Base-by-base conservation (phyloP, 2,888 invertebrate species). In the Falcaria lacertinaria region DNA sequence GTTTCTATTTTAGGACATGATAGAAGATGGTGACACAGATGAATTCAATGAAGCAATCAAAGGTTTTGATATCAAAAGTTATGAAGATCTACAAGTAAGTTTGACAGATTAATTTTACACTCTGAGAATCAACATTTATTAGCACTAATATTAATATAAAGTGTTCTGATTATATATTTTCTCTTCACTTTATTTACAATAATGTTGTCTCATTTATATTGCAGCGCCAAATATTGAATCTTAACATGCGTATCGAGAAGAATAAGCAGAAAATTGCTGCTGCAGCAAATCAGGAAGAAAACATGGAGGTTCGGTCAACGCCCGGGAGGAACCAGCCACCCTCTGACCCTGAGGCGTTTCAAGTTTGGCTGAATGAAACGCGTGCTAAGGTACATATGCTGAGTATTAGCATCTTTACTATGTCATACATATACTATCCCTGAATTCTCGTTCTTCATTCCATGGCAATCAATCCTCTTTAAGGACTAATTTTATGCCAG, bases 11-110 rank as follows among this genome's bases (percentile, higher is more conserved):
- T 62, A 90, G 90, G 89, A 90, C 42, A 70, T 89, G 60, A 90
- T 95, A 46, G 94, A 96, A 56, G 93, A 94, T 65, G 93, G 94
- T 0, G 94, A 95, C 54, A 91, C 93, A 7, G 92, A 93, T 41
- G 94, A 95, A 63, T 93, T 93, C 49, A 91, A 94, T 74, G 91
- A 92, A 64, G 94, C 95, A 0, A 84, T 97, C 37, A 91, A 93
- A 63, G 93, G 95, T 38, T 93, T 93, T 57, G 95, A 95, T 35
- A 91, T 96, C 41, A 92, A 93, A 44, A 94, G 91, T 59, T 91
- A 94, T 52, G 93, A 94, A 46, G 97, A 97, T 63, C 84, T 97
- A n/a, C 93, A 94, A 74, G 94, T 94, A 80, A 89, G 89, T 46
- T 5, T 22, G n/a, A n/a, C n/a, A n/a, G n/a, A n/a, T n/a, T n/a